Evolutionary conservation across 2,888 invertebrate genomes (phyloP).

Genomic region (Lochmaea capreae): DNA sequence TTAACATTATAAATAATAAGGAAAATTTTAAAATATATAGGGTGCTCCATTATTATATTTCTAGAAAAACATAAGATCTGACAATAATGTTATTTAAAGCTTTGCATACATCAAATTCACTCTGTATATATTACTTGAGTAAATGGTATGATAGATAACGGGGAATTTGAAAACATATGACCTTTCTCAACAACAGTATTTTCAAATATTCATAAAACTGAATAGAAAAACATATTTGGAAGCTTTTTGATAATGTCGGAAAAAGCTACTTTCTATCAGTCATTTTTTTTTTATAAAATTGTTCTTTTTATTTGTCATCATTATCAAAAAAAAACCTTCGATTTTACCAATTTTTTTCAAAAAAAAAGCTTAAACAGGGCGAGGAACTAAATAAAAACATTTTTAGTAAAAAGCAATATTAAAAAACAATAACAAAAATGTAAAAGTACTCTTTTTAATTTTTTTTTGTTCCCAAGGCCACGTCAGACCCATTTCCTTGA

Average conservation of each 20-base stretch:
- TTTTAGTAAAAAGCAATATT: slow-evolving; percentile 7
- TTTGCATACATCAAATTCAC: too few relatives aligned
- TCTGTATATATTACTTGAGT: too few relatives aligned
- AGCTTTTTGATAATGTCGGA: slow-evolving; percentile 1
- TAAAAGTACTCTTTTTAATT: background rate
- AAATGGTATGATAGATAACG: too few relatives aligned
- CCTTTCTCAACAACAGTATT: background rate
- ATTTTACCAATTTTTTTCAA: background rate
- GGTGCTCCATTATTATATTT: background rate
- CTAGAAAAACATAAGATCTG: too few relatives aligned
- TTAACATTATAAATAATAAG: too few relatives aligned
- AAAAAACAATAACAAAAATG: background rate
- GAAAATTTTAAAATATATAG: background rate
- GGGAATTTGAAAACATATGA: background rate
- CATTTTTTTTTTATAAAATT: slow-evolving; percentile 36
- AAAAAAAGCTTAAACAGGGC: slow-evolving; percentile 1
- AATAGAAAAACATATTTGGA: slow-evolving; percentile 11
- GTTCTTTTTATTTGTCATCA: slow-evolving; percentile 27
- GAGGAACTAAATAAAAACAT: background rate
- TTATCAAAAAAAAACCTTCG: background rate
- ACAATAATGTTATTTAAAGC: too few relatives aligned
- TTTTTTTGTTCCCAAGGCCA: slow-evolving; percentile 1
- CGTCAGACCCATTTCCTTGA: slow-evolving; percentile 8
- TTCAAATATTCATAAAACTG: slow-evolving; percentile 31
- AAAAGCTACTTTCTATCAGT: slow-evolving; percentile 30